Base-by-base conservation (phyloP, 2,797 vertebrate species). In the Zenarchopterus dispar region DNA sequence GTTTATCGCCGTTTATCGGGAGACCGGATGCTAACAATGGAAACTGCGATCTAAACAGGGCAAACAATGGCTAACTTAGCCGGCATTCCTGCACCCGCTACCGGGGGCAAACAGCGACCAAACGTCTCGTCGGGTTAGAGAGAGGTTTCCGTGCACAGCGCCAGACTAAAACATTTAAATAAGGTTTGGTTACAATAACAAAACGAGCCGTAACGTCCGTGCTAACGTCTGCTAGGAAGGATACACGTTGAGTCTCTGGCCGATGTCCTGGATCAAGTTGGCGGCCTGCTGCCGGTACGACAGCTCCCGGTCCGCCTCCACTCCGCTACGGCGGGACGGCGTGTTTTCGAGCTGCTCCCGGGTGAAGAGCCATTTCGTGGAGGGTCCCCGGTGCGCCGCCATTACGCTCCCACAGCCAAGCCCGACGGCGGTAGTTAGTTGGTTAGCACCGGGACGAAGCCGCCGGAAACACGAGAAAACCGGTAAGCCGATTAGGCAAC, bases 201-300 rank as follows among this genome's bases (percentile, higher is more conserved):
- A 4, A 18, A 36, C 6, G 1, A 50, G 16, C 21, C 5, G 11
- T 2, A 33, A 4, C 15, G 0, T 21, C 19, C 5, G 21, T 4
- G 78, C 71, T 81, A 77, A 55, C 67, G 6, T 9, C 36, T 31
- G 67, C 70, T 80, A 80, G 60, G 72, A 91, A 95, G 96, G 97
- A 98, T 98, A 99, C 97, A 98, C 97, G 89, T 97, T 98, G 88
- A 98, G 95, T 78, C 96, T 94, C 93, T 98, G 97, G 77, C 97
- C 97, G 92, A 99, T 98, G 1, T 98, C 97, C 77, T 99, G 97
- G 87, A 99, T 95, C 9, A 98, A 89, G 91, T 98, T 99, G 77
- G 97, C 97, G 76, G 97, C 97, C 85, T 98, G 97, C 83, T 99
- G 97, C 61, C 97, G 95, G 91, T 95, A 97, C 0, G 97, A 98